phyloP scores from a whole-genome alignment of 2,113 vertebrate species.

The Edolisoma coerulescens region DNA sequence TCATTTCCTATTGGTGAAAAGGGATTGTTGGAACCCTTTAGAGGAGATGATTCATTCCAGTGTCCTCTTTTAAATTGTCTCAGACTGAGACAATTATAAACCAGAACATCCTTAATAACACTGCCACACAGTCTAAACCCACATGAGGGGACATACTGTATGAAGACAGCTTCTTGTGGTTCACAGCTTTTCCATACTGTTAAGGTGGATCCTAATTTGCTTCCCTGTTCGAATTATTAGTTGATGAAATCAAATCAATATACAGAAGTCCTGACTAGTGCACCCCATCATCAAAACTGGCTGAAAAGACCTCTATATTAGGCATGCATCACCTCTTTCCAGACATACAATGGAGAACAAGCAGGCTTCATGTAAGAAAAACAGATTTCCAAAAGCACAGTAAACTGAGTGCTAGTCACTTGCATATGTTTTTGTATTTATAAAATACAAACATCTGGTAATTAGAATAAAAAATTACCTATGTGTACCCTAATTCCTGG shows the following conservation, averaged over 20 bases:
- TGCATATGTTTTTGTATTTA: background rate
- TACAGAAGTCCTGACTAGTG: background rate
- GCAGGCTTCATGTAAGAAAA: background rate
- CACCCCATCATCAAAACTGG: background rate
- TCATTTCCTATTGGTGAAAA: background rate
- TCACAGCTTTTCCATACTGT: background rate
- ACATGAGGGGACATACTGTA: background rate
- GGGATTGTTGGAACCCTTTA: background rate
- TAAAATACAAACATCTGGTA: background rate
- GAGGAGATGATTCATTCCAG: background rate
- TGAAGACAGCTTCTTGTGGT: background rate
- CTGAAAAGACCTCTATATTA: background rate
- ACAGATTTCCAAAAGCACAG: background rate
- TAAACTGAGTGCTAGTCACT: background rate
- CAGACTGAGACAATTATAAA: background rate
- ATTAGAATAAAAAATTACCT: background rate
- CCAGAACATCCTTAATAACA: background rate
- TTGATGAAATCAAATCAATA: background rate
- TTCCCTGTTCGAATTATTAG: background rate
- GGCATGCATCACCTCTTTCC: background rate
- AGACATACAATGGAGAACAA: background rate
- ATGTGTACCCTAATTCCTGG: background rate
- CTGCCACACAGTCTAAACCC: background rate
- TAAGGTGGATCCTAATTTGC: background rate
- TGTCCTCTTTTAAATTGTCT: background rate